Evolutionary conservation across 1,140 invertebrate species (phyloP), one percentile per base, ranked within the genome.

Genomic region (Cardiocondyla obscurior): DNA sequence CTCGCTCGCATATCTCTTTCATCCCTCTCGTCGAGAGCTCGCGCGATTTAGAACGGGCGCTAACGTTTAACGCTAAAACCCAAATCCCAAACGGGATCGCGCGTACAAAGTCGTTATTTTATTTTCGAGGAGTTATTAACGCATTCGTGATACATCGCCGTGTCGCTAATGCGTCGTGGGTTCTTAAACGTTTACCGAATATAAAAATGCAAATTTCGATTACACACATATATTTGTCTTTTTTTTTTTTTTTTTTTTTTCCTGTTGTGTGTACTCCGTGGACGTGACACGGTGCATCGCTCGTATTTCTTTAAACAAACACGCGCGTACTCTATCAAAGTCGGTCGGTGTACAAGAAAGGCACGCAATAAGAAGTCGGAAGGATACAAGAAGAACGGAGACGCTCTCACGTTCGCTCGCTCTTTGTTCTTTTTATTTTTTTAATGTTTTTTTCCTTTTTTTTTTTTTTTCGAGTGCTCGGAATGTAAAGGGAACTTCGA

Each of bases 281-380:
- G 8, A 0, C 55, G 16, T 30, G 36, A 44, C n/a, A 74, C 55
- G 30, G 12, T 16, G 19, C 25, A 60, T 42, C 62, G 62, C 22
- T 64, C 53, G 25, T 12, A 10, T 30, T 77, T 22, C 46, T 53
- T 51, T 53, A 67, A 67, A 39, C 16, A 79, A 53, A 33, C 42
- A 49, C 36, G 8, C 16, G 39, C 28, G 22, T 53, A 55, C 30
- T 72, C 28, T 28, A 28, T 30, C n/a, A 36, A 53, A 53, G 42
- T 70, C 82, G 83, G 81, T 88, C 81, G 79, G 85, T 88, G 46
- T 91, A 91, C 72, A 89, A n/a, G 87, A 89, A 92, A 92, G 92
- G 92, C 92, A 92, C 92, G 90, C 90, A 87, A 91, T 90, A 83
- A 91, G 76, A 83, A 87, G 85, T 49, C 91, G 89, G 90, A 91